A percentile compares a stretch with the other conserved stretches of the same genome.
These are phyloP conservation scores for Camelus bactrianus DNA, from an alignment of 2,113 vertebrate species.

Conservation along the genomic window DNA sequence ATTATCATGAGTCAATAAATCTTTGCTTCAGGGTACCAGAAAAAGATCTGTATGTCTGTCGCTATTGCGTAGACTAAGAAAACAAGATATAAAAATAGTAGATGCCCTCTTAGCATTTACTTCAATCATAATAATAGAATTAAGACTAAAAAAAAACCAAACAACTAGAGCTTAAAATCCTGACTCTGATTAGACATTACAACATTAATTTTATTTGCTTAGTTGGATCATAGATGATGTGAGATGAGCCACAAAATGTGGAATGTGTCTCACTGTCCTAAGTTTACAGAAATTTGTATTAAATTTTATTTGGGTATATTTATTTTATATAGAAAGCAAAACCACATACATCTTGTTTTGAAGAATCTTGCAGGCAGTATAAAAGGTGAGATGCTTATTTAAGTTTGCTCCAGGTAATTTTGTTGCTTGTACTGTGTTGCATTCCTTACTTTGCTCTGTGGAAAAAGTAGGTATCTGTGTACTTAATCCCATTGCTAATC, in stretches of 20 bases:
- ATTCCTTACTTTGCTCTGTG: not conserved
- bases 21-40: not conserved
- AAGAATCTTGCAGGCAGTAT: not conserved
- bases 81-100: not conserved
- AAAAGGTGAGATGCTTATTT: not conserved
- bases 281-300: not conserved
- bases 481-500: not conserved
- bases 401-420: not conserved
- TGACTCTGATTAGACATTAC: not conserved
- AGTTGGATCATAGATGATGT: not conserved
- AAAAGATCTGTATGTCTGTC: not conserved
- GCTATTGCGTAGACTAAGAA: not conserved
- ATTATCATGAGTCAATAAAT: not conserved
- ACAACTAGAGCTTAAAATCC: not conserved
- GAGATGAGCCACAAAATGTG: not conserved
- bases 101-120: not conserved
- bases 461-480: not conserved
- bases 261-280: not conserved
- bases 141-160: not conserved
- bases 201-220: constrained; percentile 46
- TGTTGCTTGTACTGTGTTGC: not conserved
- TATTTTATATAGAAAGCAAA: constrained; percentile 15
- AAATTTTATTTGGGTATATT: not conserved
- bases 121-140: not conserved
- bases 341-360: not conserved